Base-by-base conservation (phyloP, 23 tunicate genomes). In the Halocynthia roretzi region DNA sequence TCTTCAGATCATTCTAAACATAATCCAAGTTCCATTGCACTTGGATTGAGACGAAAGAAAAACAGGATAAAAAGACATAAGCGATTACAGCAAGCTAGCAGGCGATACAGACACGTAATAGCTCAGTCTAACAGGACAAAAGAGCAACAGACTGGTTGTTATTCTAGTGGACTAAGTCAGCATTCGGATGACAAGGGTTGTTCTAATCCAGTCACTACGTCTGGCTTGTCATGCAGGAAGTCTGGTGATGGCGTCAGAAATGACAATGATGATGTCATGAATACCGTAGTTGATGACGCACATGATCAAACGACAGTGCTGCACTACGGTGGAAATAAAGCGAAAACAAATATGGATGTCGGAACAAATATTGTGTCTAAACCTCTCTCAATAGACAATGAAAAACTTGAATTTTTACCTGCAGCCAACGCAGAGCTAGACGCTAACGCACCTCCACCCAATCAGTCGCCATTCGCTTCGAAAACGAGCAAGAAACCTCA, bases 381-480 rank as follows among this genome's bases (percentile, higher is more conserved):
- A 12, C 49, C 62, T 7, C 56, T 49, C 2, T 0, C 44, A 4
- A 31, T 4, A 31, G 44, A 31, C 44, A 31, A 31, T 31, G 44
- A 31, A 31, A 31, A 31, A 31, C 44, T 31, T 31, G 44, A 31
- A 31, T 31, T 31, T 50, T 48, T 74, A 22, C 78, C 78, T 7
- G 56, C 78, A n/a, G 55, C 78, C 20, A 54, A 81, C 49, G 31
- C 71, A 5, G 67, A 83, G 67, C 57, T 10, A 60, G 50, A 57
- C 23, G 75, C 65, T 0, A 51, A 75, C 0, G 54, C 17, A 10
- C 53, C 71, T 5, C 86, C 89, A 54, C 89, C 89, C n/a, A 84
- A 84, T 57, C 76, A 78, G 70, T 81, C 69, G 51, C 89, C 89
- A 8, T 84, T 84, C 56, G 60, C 21, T 51, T 62, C 62, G 54